A percentile compares a stretch with the other conserved stretches of the same genome.
phyloP scores from a whole-genome alignment of 2,888 invertebrate genomes.

The Andrena chrysosceles region DNA sequence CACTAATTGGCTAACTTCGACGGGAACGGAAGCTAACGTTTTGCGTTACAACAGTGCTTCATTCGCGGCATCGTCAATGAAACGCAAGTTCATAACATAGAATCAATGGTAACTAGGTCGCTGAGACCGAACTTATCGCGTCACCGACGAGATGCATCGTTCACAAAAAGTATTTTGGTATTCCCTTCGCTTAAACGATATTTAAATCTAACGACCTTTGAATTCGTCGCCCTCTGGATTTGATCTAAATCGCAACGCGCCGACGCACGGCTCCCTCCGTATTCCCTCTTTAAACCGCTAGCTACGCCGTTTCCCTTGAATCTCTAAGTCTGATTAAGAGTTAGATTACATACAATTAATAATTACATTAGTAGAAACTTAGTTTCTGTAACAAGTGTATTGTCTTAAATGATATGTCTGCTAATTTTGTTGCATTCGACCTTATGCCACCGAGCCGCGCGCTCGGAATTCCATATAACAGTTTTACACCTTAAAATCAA shows the following conservation, averaged over 20 bases:
- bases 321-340: conserved; percentile 73
- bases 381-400: conserved; percentile 84
- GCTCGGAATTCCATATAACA: conserved; percentile 78
- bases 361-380: conserved; percentile 83
- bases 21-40: not conserved
- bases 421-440: conserved; percentile 81
- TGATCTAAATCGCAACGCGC: conserved; percentile 36
- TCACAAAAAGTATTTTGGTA: not conserved
- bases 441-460: conserved; percentile 67
- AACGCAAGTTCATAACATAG: not conserved
- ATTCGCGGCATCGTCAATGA: not conserved
- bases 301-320: conserved; percentile 62
- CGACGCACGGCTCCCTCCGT: not conserved
- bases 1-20: not conserved
- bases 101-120: not conserved
- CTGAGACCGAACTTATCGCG: not conserved
- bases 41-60: no score
- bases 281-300: conserved; percentile 48
- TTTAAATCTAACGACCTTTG: not conserved
- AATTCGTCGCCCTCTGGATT: conserved; percentile 58
- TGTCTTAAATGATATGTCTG: conserved; percentile 85
- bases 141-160: not conserved
- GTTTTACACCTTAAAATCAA: conserved; percentile 79
- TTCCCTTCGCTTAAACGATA: not conserved
- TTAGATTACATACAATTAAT: conserved; percentile 79